Base-by-base conservation (phyloP, 1,140 invertebrate genomes). In the Drosophila tristis region DNA sequence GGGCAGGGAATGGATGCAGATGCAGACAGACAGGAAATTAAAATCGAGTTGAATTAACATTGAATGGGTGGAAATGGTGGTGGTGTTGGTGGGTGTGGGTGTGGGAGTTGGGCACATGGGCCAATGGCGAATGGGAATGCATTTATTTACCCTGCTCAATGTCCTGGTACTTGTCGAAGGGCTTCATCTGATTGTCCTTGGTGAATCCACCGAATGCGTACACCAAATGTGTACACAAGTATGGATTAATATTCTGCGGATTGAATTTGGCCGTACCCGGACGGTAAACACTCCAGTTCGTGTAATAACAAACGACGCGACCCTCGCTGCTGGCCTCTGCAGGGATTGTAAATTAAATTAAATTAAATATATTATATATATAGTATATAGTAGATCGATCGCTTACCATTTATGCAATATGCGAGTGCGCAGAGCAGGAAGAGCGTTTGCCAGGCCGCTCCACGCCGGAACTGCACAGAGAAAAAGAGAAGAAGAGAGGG, bases 131-230 rank as follows among this genome's bases (percentile, higher is more conserved):
- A 26, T 11, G 49, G 49, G 49, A 20, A 20, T 20, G 20, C 25
- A 51, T 42, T 61, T 25, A 25, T 25, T 93, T 94, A 97, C 97
- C 97, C 95, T 98, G 97, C 92, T 98, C 97, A 82, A 98, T 96
- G 91, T 98, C 97, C 92, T 98, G 97, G 92, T 98, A 98, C 87
- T 98, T 98, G 92, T 99, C 98, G 91, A 98, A 98, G 1, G 97
- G 96, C 80, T 97, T 96, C 60, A 98, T 93, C 25, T 96, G 95
- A 91, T 97, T 97, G 80, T 98, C 97, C 91, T 97, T 97, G 57
- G 96, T 97, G 85, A 98, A 96, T 25, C 97, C 97, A 54, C 97
- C 98, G 92, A 99, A 98, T 4, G 98, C 97, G 92, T 98, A 98
- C 50, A 98, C 96, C 56, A 99, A 93, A 94, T 99, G 98, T 9